Percentiles rank a stretch among this genome's conserved stretches.
phyloP scores from a whole-genome alignment of 2,113 vertebrate genomes.

The Albula glossodonta region DNA sequence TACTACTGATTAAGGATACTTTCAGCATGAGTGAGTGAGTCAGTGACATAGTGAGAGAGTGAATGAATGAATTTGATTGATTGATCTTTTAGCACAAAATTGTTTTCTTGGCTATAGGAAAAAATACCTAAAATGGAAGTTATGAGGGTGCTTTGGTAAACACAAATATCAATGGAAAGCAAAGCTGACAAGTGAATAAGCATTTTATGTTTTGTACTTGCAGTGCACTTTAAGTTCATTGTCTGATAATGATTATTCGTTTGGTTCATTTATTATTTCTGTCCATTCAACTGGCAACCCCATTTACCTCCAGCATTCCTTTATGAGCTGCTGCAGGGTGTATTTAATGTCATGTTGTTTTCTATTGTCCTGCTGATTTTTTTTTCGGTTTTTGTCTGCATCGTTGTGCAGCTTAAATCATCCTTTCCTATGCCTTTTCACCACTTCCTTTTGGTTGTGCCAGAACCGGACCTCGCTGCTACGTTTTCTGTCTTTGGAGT shows the following conservation, averaged over 20 bases:
- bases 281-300: conserved; percentile 1
- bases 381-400: no score
- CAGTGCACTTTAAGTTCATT: background rate
- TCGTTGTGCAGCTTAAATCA: background rate
- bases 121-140: background rate
- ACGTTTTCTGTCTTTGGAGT: background rate
- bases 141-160: background rate
- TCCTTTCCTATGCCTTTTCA: background rate
- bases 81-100: background rate
- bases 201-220: background rate
- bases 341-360: background rate
- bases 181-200: background rate
- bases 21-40: background rate
- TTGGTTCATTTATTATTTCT: conserved; percentile 13
- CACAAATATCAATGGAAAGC: background rate
- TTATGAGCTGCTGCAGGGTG: background rate
- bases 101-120: background rate
- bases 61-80: background rate
- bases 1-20: conserved; percentile 3
- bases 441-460: background rate
- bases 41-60: background rate
- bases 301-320: background rate
- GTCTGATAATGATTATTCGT: conserved; percentile 2
- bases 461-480: background rate
- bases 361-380: background rate